Percentiles rank a stretch among this genome's conserved stretches.
Conservation (phyloP, 2,797 vertebrate genomes). For the Sebastolobus altivelis region DNA sequence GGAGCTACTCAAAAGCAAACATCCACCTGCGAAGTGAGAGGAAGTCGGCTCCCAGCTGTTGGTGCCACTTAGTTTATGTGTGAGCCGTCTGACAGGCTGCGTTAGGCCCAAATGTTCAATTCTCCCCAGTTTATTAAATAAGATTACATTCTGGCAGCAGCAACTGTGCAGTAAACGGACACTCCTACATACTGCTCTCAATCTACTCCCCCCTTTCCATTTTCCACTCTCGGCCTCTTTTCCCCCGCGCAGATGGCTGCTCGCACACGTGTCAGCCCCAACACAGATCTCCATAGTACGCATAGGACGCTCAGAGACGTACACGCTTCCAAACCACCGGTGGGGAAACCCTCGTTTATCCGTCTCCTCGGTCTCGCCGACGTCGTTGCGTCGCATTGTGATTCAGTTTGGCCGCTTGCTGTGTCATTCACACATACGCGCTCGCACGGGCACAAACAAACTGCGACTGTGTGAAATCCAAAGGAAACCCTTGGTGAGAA, state of each 20-base stretch:
- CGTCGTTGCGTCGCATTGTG: conserved; percentile 21
- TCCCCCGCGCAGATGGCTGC: conserved; percentile 53
- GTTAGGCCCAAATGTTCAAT: conserved; percentile 36
- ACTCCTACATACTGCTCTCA: conserved; percentile 21
- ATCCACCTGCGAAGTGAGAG: conserved; percentile 1
- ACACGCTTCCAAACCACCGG: conserved; percentile 7
- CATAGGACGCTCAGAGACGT: neutral
- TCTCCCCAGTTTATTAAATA: conserved; percentile 47
- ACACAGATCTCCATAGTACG: neutral
- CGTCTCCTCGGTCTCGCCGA: conserved; percentile 22
- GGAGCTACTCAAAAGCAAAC: conserved; percentile 6
- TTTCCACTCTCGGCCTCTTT: conserved; percentile 9
- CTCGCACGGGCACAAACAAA: conserved; percentile 20
- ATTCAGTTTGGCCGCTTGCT: conserved; percentile 45
- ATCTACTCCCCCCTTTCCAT: conserved; percentile 18
- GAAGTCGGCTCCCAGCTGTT: conserved; percentile 5
- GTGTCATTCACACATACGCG: conserved; percentile 46
- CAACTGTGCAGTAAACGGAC: conserved; percentile 17
- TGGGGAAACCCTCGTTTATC: conserved; percentile 59
- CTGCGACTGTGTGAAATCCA: conserved; percentile 38
- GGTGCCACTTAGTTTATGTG: conserved; percentile 6
- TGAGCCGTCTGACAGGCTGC: conserved; percentile 20
- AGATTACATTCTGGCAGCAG: conserved; percentile 35
- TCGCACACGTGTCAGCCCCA: conserved; percentile 39
- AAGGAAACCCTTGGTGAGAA: conserved; percentile 43